phyloP scores from a whole-genome alignment of 1,140 invertebrate genomes.

The Drosophila orosa region DNA sequence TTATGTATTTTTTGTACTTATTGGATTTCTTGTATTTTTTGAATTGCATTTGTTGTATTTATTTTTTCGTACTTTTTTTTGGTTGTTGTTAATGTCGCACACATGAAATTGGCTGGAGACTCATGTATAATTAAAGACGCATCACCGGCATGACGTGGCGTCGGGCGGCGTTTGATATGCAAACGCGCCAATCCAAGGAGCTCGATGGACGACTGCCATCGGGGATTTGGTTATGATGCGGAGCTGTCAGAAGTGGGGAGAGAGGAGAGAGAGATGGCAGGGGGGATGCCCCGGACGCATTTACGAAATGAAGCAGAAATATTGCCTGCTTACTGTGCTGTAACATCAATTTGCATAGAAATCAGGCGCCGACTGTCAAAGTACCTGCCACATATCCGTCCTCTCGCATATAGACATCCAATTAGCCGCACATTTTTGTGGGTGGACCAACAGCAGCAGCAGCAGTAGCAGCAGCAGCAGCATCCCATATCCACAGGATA shows the following conservation, averaged over 20 bases:
- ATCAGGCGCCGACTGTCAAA: conserved; percentile 69
- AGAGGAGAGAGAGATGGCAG: neutral
- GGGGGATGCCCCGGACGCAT: conserved; percentile 49
- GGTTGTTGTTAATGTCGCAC: neutral
- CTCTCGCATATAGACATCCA: conserved; percentile 58
- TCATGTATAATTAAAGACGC: conserved; percentile 67
- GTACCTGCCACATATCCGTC: conserved; percentile 40
- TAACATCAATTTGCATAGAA: conserved; percentile 81
- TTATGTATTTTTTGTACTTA: neutral
- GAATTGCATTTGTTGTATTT: neutral
- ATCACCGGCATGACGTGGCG: conserved; percentile 21
- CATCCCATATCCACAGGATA: neutral
- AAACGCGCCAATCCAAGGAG: conserved; percentile 57
- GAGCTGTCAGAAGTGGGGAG: neutral
- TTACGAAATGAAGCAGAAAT: conserved; percentile 81
- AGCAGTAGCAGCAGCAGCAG: neutral
- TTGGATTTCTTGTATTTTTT: neutral
- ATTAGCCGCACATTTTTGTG: conserved; percentile 71
- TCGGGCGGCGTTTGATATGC: conserved; percentile 66
- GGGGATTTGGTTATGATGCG: conserved; percentile 27
- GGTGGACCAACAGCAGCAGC: conserved; percentile 19
- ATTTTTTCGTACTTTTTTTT: neutral
- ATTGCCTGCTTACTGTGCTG: conserved; percentile 80
- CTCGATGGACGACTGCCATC: conserved; percentile 22
- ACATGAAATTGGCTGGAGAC: conserved; percentile 31